phyloP scores from a whole-genome alignment of 2,113 vertebrate species.

The Hipposideros armiger region DNA sequence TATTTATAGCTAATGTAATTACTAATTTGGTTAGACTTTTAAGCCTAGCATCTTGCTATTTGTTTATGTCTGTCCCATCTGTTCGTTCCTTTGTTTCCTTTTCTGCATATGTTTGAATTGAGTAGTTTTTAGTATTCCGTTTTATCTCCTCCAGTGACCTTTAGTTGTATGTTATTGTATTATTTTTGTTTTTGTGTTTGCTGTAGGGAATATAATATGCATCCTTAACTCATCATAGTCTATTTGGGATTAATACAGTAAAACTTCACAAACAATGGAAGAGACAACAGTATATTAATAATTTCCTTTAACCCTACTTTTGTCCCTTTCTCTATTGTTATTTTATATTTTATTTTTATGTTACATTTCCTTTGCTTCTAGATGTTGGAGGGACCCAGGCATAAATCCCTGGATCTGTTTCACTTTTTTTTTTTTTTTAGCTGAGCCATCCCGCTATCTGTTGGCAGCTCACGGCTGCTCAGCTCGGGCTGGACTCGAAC shows the following conservation, averaged over 20 bases:
- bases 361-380: not conserved
- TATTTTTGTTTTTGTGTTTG: conserved; percentile 1
- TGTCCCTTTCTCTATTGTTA: not conserved
- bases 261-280: not conserved
- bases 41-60: not conserved
- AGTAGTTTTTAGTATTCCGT: not conserved
- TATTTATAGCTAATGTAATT: not conserved
- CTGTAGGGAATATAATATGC: not conserved
- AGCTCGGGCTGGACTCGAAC: too few relatives aligned
- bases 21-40: not conserved
- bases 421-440: not conserved
- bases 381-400: not conserved
- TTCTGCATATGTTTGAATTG: not conserved
- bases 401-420: not conserved
- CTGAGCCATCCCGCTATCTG: too few relatives aligned
- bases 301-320: not conserved
- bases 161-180: not conserved
- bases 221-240: not conserved
- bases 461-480: too few relatives aligned
- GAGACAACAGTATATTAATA: not conserved
- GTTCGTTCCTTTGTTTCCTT: conserved; percentile 12
- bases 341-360: not conserved
- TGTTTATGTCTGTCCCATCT: not conserved
- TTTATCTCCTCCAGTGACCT: not conserved
- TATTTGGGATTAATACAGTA: not conserved